Base-by-base conservation (phyloP, 2,888 invertebrate species). In the Atethmia centrago region DNA sequence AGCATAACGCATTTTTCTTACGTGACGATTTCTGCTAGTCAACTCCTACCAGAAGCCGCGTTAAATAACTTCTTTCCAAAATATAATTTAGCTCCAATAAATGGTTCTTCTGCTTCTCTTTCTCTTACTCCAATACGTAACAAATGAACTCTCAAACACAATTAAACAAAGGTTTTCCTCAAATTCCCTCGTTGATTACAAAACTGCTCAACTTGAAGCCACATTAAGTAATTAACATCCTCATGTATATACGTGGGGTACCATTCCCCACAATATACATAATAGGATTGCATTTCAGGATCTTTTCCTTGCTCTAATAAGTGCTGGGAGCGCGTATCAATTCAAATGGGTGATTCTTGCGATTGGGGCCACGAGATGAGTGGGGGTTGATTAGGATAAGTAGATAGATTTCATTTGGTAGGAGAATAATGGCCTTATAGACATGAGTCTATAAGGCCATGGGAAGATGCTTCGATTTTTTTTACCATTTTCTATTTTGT, bases 281-380 rank as follows among this genome's bases (percentile, higher is more conserved):
- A 86, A 87, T 76, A 71, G 72, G 62, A 83, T 84, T 86, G 88
- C 82, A 77, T 72, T 75, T 66, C 62, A 62, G 68, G 81, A 83
- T 87, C 81, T 84, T 86, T 87, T 79, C 76, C 75, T 75, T 62
- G 42, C 76, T 84, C 65, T 86, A 84, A 87, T 87, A 87, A 87
- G 83, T 79, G 78, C 68, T 59, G 67, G 67, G 71, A 73, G 71
- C 74, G 77, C 64, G 79, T 84, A 86, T 87, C 87, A 87, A 87
- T 88, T 87, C 84, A 84, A 87, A 85, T 80, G 85, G 86, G 80
- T 79, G 72, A 83, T 82, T 86, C 83, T 86, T 80, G 56, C 25
- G 58, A 55, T 55, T 69, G 71, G 66, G 74, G 86, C 79, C 45
- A 28, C 1, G 1, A 42, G 19, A 59, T 36, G 0, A 31, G 74